These are phyloP conservation scores for Masnerella sp. DNA, from an alignment of 2,888 invertebrate genomes.

Conservation along the genomic window DNA sequence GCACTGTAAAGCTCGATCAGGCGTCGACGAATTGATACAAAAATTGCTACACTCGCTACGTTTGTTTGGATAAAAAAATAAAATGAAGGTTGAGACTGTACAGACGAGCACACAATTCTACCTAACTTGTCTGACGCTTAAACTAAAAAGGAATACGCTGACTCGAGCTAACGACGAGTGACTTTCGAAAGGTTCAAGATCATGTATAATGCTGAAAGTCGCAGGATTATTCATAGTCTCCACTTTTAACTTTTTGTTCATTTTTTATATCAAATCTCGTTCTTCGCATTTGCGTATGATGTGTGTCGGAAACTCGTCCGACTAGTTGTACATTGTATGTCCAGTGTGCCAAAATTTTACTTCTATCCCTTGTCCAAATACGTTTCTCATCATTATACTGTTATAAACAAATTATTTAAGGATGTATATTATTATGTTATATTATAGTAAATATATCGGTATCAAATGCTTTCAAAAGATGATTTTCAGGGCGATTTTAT, in stretches of 20 bases:
- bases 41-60: neutral
- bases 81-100: neutral
- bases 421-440: constrained; percentile 39
- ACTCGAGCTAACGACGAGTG: neutral
- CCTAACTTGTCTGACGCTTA: neutral
- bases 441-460: too few species aligned
- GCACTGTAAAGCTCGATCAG: neutral
- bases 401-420: constrained; percentile 52
- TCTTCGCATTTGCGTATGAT: constrained; percentile 41
- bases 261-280: constrained; percentile 38
- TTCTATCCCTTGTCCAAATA: constrained; percentile 54
- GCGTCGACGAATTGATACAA: neutral
- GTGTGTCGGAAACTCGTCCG: constrained; percentile 40
- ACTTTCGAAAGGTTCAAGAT: constrained; percentile 21
- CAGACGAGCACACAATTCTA: neutral
- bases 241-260: constrained; percentile 42
- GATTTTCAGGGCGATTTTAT: neutral
- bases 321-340: constrained; percentile 48
- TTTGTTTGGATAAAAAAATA: too few species aligned
- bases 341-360: constrained; percentile 54
- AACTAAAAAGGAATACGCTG: too few species aligned
- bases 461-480: too few species aligned
- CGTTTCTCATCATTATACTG: constrained; percentile 59
- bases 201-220: constrained; percentile 36
- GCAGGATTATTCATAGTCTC: constrained; percentile 39